Percentiles rank a stretch among this genome's conserved stretches.
Evolutionary conservation across 2,113 vertebrate genomes (phyloP).

Genomic region (Empidonax traillii): DNA sequence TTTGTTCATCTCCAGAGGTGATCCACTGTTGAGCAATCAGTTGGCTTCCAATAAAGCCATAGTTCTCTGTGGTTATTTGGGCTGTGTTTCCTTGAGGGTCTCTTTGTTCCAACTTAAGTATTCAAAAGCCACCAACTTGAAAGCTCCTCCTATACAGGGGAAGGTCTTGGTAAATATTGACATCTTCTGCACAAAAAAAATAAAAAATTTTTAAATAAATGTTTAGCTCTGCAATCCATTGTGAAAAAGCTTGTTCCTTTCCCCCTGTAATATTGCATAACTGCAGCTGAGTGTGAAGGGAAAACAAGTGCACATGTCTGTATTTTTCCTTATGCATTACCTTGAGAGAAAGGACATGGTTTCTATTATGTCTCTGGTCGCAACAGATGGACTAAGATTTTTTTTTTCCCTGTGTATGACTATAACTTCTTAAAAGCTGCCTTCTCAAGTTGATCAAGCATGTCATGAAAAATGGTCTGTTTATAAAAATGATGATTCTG

Average conservation of each 20-base stretch:
- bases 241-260: conserved; percentile 23
- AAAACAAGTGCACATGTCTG: background rate
- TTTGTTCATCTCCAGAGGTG: background rate
- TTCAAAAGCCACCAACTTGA: background rate
- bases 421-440: conserved; percentile 3
- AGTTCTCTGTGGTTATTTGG: background rate
- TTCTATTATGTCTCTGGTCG: background rate
- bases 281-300: background rate
- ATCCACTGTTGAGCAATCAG: background rate
- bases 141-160: background rate
- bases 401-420: background rate
- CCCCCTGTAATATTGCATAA: background rate
- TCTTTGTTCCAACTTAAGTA: background rate
- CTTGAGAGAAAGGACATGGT: background rate
- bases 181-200: background rate
- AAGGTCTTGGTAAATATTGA: conserved; percentile 17
- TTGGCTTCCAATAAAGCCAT: rapidly evolving
- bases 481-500: conserved; percentile 53
- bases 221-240: background rate
- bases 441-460: conserved; percentile 35
- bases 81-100: background rate
- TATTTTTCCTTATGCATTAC: background rate
- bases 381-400: background rate
- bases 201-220: too few species aligned
- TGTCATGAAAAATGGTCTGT: conserved; percentile 41